Evolutionary conservation across 2,888 invertebrate species (phyloP), one percentile per base, ranked within the genome.

Genomic region (Lasioglossum lativentre): DNA sequence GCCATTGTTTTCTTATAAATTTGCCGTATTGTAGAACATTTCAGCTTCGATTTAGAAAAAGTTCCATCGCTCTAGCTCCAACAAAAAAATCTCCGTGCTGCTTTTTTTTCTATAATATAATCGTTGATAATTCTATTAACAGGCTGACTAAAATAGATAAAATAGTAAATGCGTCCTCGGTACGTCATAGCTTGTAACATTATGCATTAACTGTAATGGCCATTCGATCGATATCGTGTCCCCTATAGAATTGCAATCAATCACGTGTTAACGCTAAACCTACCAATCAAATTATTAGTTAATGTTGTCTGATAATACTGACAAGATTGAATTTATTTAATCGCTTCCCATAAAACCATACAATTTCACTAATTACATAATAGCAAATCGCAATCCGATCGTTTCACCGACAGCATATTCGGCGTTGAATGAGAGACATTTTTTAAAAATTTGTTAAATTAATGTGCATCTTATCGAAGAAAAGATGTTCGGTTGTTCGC

Each of bases 281-380:
- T n/a, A 56, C 56, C 56, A 56, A 56, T n/a, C 12, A 56, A 56
- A 56, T 56, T 56, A 56, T 56, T 56, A 56, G 56, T 56, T 56
- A 56, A 56, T 56, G n/a, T 4, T 56, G 56, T 56, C n/a, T 56
- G n/a, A n/a, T n/a, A n/a, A 12, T n/a, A 12, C n/a, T n/a, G 56
- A n/a, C 56, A n/a, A 56, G n/a, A n/a, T n/a, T 12, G 56, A 56
- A 56, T 56, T 56, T 56, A 56, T 56, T n/a, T 56, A n/a, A 56
- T n/a, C 56, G 56, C 12, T 3, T 56, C 10, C 1, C n/a, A 12
- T n/a, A 56, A 56, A n/a, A 12, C 4, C 4, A n/a, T 56, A 56
- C 4, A 56, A 56, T 56, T 56, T 4, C 56, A n/a, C 56, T n/a
- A 12, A 56, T 56, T n/a, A 56, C 10, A n/a, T n/a, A 56, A n/a